Evolutionary conservation across 2,797 vertebrate genomes (phyloP).

Genomic region (Macroramphosus scolopax): DNA sequence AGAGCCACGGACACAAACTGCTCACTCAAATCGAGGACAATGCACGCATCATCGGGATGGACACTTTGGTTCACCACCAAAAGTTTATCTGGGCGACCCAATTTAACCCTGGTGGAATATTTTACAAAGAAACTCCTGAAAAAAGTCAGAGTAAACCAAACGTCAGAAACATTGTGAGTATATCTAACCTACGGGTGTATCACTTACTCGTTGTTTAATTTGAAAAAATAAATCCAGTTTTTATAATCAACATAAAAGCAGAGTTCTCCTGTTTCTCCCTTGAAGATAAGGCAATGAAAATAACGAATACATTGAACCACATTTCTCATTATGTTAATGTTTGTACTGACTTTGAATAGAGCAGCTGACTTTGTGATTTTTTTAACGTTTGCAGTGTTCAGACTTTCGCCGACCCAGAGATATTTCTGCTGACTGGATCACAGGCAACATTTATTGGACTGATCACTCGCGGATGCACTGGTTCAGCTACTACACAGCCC

Average conservation of each 20-base stretch:
- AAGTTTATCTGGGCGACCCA: conserved; percentile 99
- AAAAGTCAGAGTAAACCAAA: conserved; percentile 88
- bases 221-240: no score
- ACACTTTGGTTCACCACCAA: conserved; percentile 92
- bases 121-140: conserved; percentile 89
- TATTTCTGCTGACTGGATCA: conserved; percentile 96
- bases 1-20: conserved; percentile 92
- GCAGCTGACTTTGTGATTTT: conserved; percentile 14
- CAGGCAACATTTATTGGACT: conserved; percentile 98
- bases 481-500: conserved; percentile 98
- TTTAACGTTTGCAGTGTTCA: conserved; percentile 84
- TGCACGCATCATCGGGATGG: conserved; percentile 97
- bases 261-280: no score
- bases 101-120: conserved; percentile 98
- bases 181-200: no score
- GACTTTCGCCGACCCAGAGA: conserved; percentile 94
- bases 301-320: no score
- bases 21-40: conserved; percentile 97
- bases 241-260: no score
- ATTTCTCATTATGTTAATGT: no score
- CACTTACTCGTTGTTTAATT: no score
- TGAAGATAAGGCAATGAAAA: no score
- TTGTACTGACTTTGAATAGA: neutral
- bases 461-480: conserved; percentile 99
- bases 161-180: conserved; percentile 95